A percentile compares a stretch with the other conserved stretches of the same genome.
These are phyloP conservation scores for Anoplophora glabripennis DNA, from an alignment of 1,140 invertebrate species.

Conservation along the genomic window DNA sequence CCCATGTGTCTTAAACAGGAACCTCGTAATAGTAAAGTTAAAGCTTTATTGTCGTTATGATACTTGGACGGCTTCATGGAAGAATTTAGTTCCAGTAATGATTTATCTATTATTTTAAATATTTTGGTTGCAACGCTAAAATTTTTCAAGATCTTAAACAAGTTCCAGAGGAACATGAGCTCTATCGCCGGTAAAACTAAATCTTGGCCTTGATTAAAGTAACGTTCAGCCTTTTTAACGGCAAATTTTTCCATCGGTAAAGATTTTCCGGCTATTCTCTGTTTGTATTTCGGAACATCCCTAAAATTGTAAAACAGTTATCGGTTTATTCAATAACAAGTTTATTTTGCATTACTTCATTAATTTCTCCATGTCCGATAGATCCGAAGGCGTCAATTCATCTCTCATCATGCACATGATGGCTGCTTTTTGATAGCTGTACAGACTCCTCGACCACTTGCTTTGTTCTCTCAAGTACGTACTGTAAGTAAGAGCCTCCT, in stretches of 20 bases:
- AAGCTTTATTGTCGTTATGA: conserved; percentile 74
- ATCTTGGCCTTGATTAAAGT: conserved; percentile 68
- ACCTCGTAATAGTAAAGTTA: conserved; percentile 78
- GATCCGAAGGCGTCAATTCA: conserved; percentile 54
- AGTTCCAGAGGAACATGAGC: conserved; percentile 91
- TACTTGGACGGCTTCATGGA: conserved; percentile 54
- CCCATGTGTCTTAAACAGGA: conserved; percentile 76
- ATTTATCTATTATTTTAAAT: conserved; percentile 68
- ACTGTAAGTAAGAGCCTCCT: conserved; percentile 70
- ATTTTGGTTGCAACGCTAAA: conserved; percentile 66
- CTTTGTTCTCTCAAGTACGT: conserved; percentile 71
- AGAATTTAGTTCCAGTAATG: conserved; percentile 49
- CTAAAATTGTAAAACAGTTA: conserved; percentile 51
- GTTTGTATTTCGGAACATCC: conserved; percentile 76
- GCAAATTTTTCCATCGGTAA: conserved; percentile 96
- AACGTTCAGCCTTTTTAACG: conserved; percentile 78
- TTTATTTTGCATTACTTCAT: conserved; percentile 60
- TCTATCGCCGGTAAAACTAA: conserved; percentile 83
- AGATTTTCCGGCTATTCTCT: conserved; percentile 92
- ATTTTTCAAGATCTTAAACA: conserved; percentile 80
- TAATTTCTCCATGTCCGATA: conserved; percentile 54
- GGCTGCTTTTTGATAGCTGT: conserved; percentile 84
- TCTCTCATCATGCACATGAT: conserved; percentile 72
- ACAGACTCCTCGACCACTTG: conserved; percentile 88
- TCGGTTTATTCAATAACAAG: neutral